Conservation (phyloP, 2,797 vertebrate genomes). For the Macroramphosus scolopax region DNA sequence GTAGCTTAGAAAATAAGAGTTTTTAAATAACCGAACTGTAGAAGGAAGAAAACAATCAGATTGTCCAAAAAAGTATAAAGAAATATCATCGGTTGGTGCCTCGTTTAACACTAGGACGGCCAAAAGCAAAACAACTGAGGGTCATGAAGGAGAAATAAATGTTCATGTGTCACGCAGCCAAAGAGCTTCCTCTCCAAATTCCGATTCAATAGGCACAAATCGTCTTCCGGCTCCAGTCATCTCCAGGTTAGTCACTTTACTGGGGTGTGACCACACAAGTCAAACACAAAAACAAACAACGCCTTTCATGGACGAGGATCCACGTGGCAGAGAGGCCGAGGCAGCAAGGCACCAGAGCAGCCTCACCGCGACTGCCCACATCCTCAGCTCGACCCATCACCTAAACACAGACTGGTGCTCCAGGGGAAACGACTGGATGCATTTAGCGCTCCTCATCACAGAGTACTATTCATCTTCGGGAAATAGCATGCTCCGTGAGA, state of each 20-base stretch:
- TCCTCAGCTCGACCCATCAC: conserved; percentile 58
- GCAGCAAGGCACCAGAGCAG: conserved; percentile 40
- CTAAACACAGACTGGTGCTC: conserved; percentile 62
- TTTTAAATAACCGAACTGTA: too few relatives aligned
- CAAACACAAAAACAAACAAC: conserved; percentile 42
- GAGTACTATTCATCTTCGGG: conserved; percentile 63
- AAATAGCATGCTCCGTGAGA: conserved; percentile 55
- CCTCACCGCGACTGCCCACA: conserved; percentile 56
- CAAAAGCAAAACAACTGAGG: conserved; percentile 14
- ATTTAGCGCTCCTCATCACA: conserved; percentile 68
- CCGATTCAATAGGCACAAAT: conserved; percentile 3
- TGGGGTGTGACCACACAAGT: conserved; percentile 32
- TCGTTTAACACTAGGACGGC: too few relatives aligned
- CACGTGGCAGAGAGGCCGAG: conserved; percentile 47
- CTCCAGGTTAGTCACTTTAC: conserved; percentile 24
- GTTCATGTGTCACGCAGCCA: conserved; percentile 14
- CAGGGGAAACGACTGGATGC: conserved; percentile 67
- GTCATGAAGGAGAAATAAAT: conserved; percentile 63
- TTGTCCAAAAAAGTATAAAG: too few relatives aligned
- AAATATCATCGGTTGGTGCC: too few relatives aligned
- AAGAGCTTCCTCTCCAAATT: conserved; percentile 3
- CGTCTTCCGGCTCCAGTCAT: conserved; percentile 20
- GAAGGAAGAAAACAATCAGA: too few relatives aligned
- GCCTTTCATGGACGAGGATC: conserved; percentile 34
- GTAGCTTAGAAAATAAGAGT: too few relatives aligned